phyloP scores from a whole-genome alignment of 2,113 vertebrate species.

The human (Homo sapiens) region GRCh38 chr4:98981501-98982000 shows the following conservation, averaged over 20 bases:
- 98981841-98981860: not conserved
- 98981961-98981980: not conserved
- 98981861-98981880: not conserved
- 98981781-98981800: not conserved
- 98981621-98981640: not conserved
- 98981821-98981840: conserved; percentile 17
- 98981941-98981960: not conserved
- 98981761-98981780: conserved; percentile 17
- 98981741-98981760: not conserved
- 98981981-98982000: not conserved
- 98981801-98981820: not conserved
- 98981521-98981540: not conserved
- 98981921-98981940: not conserved
- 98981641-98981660: not conserved
- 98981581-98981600: not conserved
- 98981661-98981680: not conserved
- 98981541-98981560: not conserved
- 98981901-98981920: not conserved
- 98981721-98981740: not conserved
- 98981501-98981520: not conserved
- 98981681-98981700: not conserved
- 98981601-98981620: not conserved
- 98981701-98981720: not conserved
- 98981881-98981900: not conserved
- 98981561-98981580: too few species aligned